Evolutionary conservation across 2,888 invertebrate genomes (phyloP).

Genomic region (Andrena flavipes): DNA sequence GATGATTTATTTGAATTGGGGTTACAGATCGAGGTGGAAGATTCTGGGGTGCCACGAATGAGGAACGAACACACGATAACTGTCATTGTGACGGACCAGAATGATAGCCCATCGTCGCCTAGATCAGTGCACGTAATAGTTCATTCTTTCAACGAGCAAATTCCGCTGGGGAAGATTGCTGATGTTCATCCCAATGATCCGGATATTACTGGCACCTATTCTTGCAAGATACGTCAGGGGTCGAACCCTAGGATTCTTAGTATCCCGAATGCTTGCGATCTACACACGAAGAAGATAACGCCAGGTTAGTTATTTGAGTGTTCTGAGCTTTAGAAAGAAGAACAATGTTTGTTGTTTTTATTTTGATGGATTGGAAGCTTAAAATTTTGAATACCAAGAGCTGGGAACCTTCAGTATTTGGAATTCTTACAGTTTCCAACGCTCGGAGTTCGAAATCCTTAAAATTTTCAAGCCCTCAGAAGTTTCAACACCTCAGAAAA

Average conservation of each 20-base stretch:
- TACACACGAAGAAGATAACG: slow-evolving; percentile 90
- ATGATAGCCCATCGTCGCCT: slow-evolving; percentile 95
- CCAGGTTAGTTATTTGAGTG: slow-evolving; percentile 84
- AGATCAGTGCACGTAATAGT: slow-evolving; percentile 93
- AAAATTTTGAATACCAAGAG: too few species aligned
- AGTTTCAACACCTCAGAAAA: too few species aligned
- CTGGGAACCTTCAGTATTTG: too few species aligned
- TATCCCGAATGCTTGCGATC: slow-evolving; percentile 92
- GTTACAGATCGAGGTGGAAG: slow-evolving; percentile 91
- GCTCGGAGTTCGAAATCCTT: too few species aligned
- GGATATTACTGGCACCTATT: slow-evolving; percentile 95
- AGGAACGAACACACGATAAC: slow-evolving; percentile 92
- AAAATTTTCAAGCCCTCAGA: too few species aligned
- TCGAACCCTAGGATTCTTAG: slow-evolving; percentile 88
- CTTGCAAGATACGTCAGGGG: slow-evolving; percentile 91
- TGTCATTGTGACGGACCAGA: slow-evolving; percentile 93
- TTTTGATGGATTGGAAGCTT: too few species aligned
- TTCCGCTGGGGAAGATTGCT: slow-evolving; percentile 94
- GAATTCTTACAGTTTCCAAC: too few species aligned
- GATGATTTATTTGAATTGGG: neutral
- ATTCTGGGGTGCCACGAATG: slow-evolving; percentile 94
- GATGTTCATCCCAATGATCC: slow-evolving; percentile 96
- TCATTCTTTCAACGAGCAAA: slow-evolving; percentile 91
- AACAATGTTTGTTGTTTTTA: too few species aligned
- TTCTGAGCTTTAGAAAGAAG: too few species aligned